Base-by-base conservation (phyloP, 2,113 vertebrate genomes). In the Motacilla tschutschensis region DNA sequence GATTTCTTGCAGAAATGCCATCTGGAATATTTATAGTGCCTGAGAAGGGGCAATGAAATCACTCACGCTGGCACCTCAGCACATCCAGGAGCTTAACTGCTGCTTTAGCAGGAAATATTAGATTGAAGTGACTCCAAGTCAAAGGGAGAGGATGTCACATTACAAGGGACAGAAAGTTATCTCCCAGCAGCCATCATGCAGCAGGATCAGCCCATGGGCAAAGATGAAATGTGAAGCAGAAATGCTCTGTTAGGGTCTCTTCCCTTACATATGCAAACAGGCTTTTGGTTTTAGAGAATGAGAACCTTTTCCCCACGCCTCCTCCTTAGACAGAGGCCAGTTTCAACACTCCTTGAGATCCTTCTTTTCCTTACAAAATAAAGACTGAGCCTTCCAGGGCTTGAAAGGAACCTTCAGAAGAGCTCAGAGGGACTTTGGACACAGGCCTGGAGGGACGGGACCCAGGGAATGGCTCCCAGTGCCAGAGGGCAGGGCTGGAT, bases 1-100 rank as follows among this genome's bases (percentile, higher is more conserved):
- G 83, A 93, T 93, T 85, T 95, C 93, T 78, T 25, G 80, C 78
- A 63, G 64, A 85, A 80, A 74, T 69, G 75, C 82, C 87, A 59
- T 50, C 46, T 14, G 51, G 24, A 80, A 76, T 94, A 93, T 95
- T 94, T 92, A 90, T 87, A 90, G 93, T 17, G 38, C 36, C 60
- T 64, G 46, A 43, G 91, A 28, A 2, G 4, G 87, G 89, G 83
- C 55, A 83, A 3, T 64, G 83, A 78, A 91, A 60, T 65, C 78
- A 41, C 36, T 80, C 66, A 62, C 12, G 11, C 63, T 7, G 14
- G 41, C 50, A 67, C 79, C 85, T 63, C 87, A 11, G 44, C 77
- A 36, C 89, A 72, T 5, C 65, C 91, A 54, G 55, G 15, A 72
- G 67, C 88, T 70, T 13, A 59, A 48, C 65, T 78, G 87, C 85